phyloP scores from a whole-genome alignment of 2,888 invertebrate genomes.

The Lasioglossum figueresi region DNA sequence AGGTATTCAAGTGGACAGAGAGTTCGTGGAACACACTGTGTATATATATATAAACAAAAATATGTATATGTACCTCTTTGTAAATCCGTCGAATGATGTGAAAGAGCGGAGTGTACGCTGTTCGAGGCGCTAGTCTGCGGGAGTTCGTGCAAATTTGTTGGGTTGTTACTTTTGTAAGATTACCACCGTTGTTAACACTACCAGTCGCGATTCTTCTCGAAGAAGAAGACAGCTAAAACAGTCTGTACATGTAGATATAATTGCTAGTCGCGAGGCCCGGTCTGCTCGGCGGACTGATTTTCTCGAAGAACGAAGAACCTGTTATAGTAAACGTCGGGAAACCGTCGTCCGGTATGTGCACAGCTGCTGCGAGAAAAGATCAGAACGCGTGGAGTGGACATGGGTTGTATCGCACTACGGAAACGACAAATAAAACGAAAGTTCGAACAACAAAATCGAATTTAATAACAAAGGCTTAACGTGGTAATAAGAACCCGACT shows the following conservation, averaged over 20 bases:
- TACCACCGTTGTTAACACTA: slow-evolving; percentile 12
- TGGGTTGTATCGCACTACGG: neutral
- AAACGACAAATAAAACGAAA: slow-evolving; percentile 38
- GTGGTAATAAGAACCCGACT: neutral
- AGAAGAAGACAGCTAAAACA: neutral
- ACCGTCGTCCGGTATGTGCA: neutral
- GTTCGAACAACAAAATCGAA: slow-evolving; percentile 60
- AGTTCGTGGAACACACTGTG: too few species aligned
- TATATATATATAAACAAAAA: neutral
- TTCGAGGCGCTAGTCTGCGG: neutral
- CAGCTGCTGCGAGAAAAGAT: neutral
- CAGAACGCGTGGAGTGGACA: neutral
- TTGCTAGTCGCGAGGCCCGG: neutral
- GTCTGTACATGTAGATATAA: slow-evolving; percentile 1
- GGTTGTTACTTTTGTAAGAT: slow-evolving; percentile 10
- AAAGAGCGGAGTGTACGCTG: neutral
- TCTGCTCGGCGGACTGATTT: neutral
- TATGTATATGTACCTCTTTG: neutral
- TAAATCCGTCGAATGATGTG: neutral
- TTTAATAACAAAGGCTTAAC: slow-evolving; percentile 68
- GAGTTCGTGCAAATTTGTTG: slow-evolving; percentile 1
- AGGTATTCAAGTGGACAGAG: too few species aligned
- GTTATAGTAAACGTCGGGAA: neutral
- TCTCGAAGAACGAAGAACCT: neutral
- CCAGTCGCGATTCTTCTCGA: neutral